phyloP scores from a whole-genome alignment of 2,797 vertebrate genomes.

The Rhinophrynus dorsalis region DNA sequence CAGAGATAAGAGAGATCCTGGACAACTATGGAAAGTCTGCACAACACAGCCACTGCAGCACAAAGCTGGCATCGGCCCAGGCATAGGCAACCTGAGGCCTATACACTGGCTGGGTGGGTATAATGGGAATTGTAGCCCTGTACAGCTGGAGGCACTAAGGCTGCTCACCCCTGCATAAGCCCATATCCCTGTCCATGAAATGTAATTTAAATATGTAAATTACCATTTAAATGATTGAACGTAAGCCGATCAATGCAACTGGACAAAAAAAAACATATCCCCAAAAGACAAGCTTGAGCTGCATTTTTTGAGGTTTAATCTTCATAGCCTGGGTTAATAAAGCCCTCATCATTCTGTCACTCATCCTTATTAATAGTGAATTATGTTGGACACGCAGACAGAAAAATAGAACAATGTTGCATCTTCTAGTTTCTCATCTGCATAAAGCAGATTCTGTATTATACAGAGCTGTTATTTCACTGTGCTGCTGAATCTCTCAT shows the following conservation, averaged over 20 bases:
- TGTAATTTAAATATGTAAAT: conserved; percentile 70
- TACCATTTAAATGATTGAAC: conserved; percentile 68
- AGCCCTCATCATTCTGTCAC: conserved; percentile 58
- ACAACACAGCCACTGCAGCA: background rate
- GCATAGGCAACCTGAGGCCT: too few species aligned
- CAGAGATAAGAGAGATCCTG: too few species aligned
- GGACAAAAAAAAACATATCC: conserved; percentile 56
- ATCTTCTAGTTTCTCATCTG: conserved; percentile 45
- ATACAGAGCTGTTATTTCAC: conserved; percentile 20
- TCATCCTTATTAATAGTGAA: conserved; percentile 52
- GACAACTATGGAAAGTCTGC: too few species aligned
- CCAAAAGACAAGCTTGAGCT: conserved; percentile 54
- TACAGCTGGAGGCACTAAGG: too few species aligned
- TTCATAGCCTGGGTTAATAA: conserved; percentile 61
- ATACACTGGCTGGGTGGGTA: too few species aligned
- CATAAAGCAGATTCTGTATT: conserved; percentile 50
- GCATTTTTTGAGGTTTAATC: conserved; percentile 59
- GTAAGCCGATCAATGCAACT: conserved; percentile 58
- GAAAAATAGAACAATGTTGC: conserved; percentile 39
- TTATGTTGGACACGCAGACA: conserved; percentile 36
- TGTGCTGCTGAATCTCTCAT: background rate
- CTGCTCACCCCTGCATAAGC: too few species aligned
- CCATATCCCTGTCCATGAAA: conserved; percentile 58
- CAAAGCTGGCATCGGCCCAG: conserved; percentile 36
- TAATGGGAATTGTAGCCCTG: too few species aligned